phyloP scores from a whole-genome alignment of 2,113 vertebrate species.

The Heliornis fulica region DNA sequence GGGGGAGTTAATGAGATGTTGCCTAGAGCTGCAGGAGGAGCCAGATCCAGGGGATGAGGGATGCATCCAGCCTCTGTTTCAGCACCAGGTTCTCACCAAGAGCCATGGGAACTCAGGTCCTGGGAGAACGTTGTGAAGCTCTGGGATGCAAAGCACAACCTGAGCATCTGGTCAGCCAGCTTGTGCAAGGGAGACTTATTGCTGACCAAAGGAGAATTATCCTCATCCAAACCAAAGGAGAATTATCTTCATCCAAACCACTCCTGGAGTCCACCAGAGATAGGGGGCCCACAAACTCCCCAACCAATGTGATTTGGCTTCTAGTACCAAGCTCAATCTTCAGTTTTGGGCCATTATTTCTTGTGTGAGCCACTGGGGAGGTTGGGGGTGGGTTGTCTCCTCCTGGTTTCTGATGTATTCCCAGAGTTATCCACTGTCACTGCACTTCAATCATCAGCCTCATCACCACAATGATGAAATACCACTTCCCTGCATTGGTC shows the following conservation, averaged over 20 bases:
- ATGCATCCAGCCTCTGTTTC: neutral
- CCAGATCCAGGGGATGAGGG: too few species aligned
- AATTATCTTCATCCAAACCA: fast-evolving
- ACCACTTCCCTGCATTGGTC: neutral
- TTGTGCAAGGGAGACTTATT: neutral
- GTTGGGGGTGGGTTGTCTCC: too few species aligned
- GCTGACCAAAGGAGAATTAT: too few species aligned
- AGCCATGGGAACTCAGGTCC: neutral
- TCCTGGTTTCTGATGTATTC: neutral
- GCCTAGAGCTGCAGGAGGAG: neutral
- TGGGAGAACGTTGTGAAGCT: fast-evolving
- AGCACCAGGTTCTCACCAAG: neutral
- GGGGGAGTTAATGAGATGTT: neutral
- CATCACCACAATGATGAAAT: fast-evolving
- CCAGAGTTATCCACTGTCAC: too few species aligned
- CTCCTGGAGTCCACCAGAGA: neutral
- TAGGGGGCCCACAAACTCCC: neutral
- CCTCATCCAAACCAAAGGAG: too few species aligned
- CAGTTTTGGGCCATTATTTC: neutral
- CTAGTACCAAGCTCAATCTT: neutral
- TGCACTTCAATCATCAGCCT: neutral
- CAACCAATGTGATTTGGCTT: fast-evolving
- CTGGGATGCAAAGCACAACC: fast-evolving
- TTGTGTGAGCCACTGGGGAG: neutral
- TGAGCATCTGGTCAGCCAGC: too few species aligned